A percentile compares a stretch with the other conserved stretches of the same genome.
Conservation (phyloP, 2,113 vertebrate species). For the Notarius lentiginosus region DNA sequence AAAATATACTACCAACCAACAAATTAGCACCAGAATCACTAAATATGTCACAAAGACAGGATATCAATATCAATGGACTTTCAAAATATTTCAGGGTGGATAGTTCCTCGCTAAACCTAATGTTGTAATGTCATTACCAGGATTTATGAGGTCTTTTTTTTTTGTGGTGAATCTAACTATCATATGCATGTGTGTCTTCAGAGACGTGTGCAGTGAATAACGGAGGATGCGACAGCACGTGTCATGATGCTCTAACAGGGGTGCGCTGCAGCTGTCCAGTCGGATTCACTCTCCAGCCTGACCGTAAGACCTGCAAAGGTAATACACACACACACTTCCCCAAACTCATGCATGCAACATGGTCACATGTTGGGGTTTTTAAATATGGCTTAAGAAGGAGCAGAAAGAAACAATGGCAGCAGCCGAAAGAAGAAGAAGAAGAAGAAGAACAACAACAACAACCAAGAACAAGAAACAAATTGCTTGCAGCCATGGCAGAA, state of each 20-base stretch:
- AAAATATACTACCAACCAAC: not conserved
- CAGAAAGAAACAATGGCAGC: conserved; percentile 57
- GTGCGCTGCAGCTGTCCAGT: conserved; percentile 98
- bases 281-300: conserved; percentile 92
- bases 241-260: conserved; percentile 88
- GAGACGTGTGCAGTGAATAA: conserved; percentile 98
- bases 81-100: not conserved
- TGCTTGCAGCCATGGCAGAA: conserved; percentile 62
- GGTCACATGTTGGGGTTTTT: conserved; percentile 52
- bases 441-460: too few species aligned
- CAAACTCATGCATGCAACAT: conserved; percentile 11
- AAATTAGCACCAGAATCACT: not conserved
- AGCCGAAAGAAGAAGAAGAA: too few species aligned
- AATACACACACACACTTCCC: conserved; percentile 44
- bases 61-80: too few species aligned
- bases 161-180: not conserved
- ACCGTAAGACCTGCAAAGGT: conserved; percentile 99
- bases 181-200: conserved; percentile 57
- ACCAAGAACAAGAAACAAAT: conserved; percentile 52
- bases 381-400: conserved; percentile 60
- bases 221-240: conserved; percentile 95
- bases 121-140: not conserved
- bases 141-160: too few species aligned
- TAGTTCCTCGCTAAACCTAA: not conserved
- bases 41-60: not conserved